Conservation (phyloP, 2,888 invertebrate species). For the Spilarctia lutea region DNA sequence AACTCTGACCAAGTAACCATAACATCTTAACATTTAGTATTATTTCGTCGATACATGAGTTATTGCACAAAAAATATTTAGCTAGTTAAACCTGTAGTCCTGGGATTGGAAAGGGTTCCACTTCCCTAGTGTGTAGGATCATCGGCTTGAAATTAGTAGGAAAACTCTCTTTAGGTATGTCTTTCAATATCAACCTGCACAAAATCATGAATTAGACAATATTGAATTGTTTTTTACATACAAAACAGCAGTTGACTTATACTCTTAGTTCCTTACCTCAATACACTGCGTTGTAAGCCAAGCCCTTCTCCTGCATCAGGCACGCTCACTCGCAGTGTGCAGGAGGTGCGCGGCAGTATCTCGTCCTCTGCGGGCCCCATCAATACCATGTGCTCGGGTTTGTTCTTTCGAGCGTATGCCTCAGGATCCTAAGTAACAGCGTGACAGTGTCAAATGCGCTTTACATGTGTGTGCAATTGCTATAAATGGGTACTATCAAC, state of each 20-base stretch:
- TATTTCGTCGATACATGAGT: neutral
- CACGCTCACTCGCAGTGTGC: constrained; percentile 1
- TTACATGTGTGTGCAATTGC: neutral
- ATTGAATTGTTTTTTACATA: neutral
- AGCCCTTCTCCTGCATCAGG: neutral
- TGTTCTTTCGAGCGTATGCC: neutral
- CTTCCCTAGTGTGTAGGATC: constrained; percentile 54
- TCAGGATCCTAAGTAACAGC: neutral
- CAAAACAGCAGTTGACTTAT: neutral
- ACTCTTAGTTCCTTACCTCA: neutral
- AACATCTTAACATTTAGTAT: neutral
- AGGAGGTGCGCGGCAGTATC: neutral
- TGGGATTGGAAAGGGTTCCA: constrained; percentile 58
- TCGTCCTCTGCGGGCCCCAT: constrained; percentile 1
- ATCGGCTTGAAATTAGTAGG: constrained; percentile 55
- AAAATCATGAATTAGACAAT: neutral
- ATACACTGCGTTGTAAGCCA: constrained; percentile 5
- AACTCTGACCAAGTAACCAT: constrained; percentile 41
- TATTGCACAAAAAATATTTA: neutral
- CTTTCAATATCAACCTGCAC: constrained; percentile 67
- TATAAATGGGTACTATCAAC: neutral
- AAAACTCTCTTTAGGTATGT: constrained; percentile 70
- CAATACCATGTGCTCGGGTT: neutral
- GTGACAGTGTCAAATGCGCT: neutral
- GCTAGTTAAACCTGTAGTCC: constrained; percentile 49